Evolutionary conservation across 2,888 invertebrate species (phyloP), one percentile per base, ranked within the genome.

Genomic region (Leucophora obtusa): DNA sequence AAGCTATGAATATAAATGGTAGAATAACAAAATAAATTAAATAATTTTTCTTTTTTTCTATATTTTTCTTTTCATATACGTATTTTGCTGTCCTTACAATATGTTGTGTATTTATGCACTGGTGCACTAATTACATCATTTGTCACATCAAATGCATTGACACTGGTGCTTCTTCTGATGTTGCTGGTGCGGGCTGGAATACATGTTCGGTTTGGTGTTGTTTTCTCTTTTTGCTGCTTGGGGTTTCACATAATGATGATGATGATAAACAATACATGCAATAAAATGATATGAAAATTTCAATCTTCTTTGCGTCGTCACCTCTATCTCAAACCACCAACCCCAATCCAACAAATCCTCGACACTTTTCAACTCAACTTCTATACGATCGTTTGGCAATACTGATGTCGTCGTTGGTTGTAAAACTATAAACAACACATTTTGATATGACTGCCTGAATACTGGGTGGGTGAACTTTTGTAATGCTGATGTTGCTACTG

Each of bases 131-230:
- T 72, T 76, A 69, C 68, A 73, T 76, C 69, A 73, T 72, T 73
- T 76, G 65, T 76, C 63, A 69, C 72, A 65, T 76, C 68, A 72
- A 73, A 69, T 63, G 59, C 69, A 50, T 65, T 68, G 66, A 54
- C 66, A 63, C 65, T 65, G 43, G 35, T 59, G 59, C 38, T 24
- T 17, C 38, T 47, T 2, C 60, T 43, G 43, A 43, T 76, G 70
- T 73, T 59, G n/a, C 43, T 69, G 21, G 59, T 51, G 24, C 62
- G 62, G 28, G 24, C 2, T 28, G 28, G 28, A 28, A 28, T 28
- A 28, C 6, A 56, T 38, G 56, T 58, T 58, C 17, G 70, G 54
- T 70, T 38, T 73, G 59, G 53, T 59, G 50, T 47, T 60, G 62
- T 33, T 24, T 33, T 33, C 28, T 56, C 38, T 65, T 21, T 33